Percentiles rank a stretch among this genome's conserved stretches.
Conservation (phyloP, 1,140 invertebrate genomes). For the Saccostrea cuccullata region DNA sequence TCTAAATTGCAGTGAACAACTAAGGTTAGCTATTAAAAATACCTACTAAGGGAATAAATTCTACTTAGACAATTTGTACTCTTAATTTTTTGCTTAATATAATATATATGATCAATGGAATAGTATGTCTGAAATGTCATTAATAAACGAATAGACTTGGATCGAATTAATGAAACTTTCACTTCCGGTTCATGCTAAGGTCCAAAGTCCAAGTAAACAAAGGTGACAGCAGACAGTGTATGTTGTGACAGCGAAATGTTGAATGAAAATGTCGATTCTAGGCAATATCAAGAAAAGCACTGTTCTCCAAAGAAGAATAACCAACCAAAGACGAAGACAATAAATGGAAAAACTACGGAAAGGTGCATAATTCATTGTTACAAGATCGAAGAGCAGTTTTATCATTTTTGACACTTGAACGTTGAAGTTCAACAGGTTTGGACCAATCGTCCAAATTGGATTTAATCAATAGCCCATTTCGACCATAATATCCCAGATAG, state of each 20-base stretch:
- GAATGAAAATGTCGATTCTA: slow-evolving; percentile 21
- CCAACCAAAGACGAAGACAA: background rate
- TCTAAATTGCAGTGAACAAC: too few species aligned
- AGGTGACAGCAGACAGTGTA: background rate
- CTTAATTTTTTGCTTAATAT: too few species aligned
- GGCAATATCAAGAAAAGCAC: background rate
- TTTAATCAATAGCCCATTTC: too few species aligned
- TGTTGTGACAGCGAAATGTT: background rate
- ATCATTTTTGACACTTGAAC: too few species aligned
- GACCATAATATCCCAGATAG: too few species aligned
- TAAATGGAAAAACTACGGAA: background rate
- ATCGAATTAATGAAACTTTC: background rate
- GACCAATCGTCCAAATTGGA: too few species aligned
- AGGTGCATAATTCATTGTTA: background rate
- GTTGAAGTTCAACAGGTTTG: too few species aligned
- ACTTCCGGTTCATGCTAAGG: background rate
- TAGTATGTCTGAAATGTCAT: too few species aligned
- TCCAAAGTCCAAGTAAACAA: slow-evolving; percentile 36
- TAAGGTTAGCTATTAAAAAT: too few species aligned
- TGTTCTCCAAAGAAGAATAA: background rate
- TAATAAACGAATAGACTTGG: background rate
- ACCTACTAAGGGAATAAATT: too few species aligned
- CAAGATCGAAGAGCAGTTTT: background rate
- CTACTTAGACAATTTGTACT: too few species aligned
- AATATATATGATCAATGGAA: too few species aligned